Evolutionary conservation across 2,113 vertebrate species (phyloP), one percentile per base, ranked within the genome.

Genomic region (Myiozetetes cayanensis): DNA sequence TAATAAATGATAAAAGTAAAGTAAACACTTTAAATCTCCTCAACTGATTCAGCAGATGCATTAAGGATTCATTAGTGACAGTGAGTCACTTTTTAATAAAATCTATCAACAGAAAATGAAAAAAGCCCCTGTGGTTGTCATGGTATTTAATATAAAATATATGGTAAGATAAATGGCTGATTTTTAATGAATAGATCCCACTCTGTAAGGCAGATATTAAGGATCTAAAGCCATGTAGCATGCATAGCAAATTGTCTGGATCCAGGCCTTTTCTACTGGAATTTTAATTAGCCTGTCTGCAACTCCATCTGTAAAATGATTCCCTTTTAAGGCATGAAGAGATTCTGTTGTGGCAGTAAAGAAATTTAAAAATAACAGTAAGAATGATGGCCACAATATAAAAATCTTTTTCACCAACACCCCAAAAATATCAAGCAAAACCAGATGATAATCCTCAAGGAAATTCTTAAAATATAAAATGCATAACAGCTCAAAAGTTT

Each of bases 281-380:
- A 92, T 94, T 92, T 72, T 44, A 72, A 95, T 94, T 89, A 96
- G n/a, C 65, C 52, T 87, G 70, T 65, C 73, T 89, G 44, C n/a
- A 75, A 3, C 9, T 75, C 47, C 52, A 75, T 90, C 75, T 88
- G n/a, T 53, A 90, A 58, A 82, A 80, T 1, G 6, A 80, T 66
- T 89, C 50, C 31, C 81, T 78, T 49, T 75, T 56, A 82, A 31
- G 85, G 8, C 12, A 68, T 19, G 28, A 58, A 86, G 33, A 87
- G 24, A 62, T 71, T 86, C 43, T 71, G 24, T 62, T 83, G 30
- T 22, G 6, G 21, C 30, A 87, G 52, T 17, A 75, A 91, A 67
- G 24, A 81, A 61, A 63, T 71, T 74, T 72, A 44, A 72, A 61
- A 79, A 47, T 50, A 86, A 30, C 33, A 22, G 22, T 35, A 70